A percentile compares a stretch with the other conserved stretches of the same genome.
These are phyloP conservation scores for Otis tarda DNA, from an alignment of 2,113 vertebrate species.

Conservation along the genomic window DNA sequence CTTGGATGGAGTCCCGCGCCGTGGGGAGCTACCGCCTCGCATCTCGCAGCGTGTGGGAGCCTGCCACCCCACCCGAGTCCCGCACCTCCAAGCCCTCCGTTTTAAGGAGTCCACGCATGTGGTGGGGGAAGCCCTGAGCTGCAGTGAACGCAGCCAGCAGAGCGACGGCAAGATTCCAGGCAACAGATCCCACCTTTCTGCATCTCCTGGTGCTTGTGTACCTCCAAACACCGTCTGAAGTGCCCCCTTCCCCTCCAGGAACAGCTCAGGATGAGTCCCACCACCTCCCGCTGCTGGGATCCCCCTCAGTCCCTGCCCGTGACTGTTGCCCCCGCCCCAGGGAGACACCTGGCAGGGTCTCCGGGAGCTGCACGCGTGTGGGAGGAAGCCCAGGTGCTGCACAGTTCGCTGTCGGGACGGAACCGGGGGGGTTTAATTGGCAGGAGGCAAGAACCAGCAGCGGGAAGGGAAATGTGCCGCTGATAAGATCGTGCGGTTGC, in stretches of 20 bases:
- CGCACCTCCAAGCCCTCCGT: fast-evolving
- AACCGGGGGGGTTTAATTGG: not conserved
- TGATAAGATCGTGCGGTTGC: not conserved
- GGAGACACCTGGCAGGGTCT: not conserved
- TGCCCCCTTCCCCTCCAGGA: not conserved
- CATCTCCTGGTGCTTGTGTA: not conserved
- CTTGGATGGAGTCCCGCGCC: not conserved
- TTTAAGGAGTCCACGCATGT: not conserved
- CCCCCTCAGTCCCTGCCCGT: not conserved
- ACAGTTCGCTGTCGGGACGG: not conserved
- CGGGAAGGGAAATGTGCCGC: not conserved
- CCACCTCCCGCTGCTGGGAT: fast-evolving
- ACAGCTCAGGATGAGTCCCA: not conserved
- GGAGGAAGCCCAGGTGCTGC: not conserved
- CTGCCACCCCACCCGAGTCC: not conserved
- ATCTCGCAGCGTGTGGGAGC: fast-evolving
- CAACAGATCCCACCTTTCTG: not conserved
- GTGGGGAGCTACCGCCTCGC: not conserved
- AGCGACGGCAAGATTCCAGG: not conserved
- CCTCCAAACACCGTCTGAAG: not conserved
- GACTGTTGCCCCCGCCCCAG: fast-evolving
- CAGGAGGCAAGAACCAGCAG: not conserved
- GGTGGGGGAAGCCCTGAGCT: not conserved
- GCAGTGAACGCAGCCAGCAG: not conserved
- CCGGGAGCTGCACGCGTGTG: not conserved